phyloP scores from a whole-genome alignment of 2,888 invertebrate genomes.

The Himalopsyche tibetana region DNA sequence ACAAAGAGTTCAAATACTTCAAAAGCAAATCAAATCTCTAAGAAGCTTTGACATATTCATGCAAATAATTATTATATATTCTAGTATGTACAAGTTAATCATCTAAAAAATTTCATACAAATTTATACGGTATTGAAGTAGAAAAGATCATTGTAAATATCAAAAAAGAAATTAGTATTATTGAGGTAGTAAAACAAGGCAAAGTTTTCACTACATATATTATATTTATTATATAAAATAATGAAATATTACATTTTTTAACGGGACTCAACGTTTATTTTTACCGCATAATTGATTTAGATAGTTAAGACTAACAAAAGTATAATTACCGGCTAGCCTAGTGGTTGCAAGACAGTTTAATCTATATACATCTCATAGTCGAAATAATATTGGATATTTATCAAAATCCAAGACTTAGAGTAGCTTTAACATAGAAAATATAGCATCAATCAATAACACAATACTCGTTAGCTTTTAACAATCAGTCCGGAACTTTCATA shows the following conservation, averaged over 20 bases:
- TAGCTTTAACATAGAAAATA: slow-evolving; percentile 17
- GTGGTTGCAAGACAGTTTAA: slow-evolving; percentile 49
- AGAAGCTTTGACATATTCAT: slow-evolving; percentile 65
- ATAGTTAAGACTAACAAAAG: slow-evolving; percentile 44
- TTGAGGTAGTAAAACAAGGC: slow-evolving; percentile 23
- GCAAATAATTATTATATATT: slow-evolving; percentile 42
- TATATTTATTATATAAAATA: background rate
- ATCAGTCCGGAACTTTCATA: background rate
- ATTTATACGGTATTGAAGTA: slow-evolving; percentile 60
- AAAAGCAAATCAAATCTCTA: slow-evolving; percentile 65
- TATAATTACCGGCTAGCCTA: slow-evolving; percentile 31
- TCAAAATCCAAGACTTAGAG: slow-evolving; percentile 32
- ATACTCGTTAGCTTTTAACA: slow-evolving; percentile 31
- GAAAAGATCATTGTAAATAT: slow-evolving; percentile 59
- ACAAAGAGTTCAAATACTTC: background rate
- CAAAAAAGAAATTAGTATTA: slow-evolving; percentile 55
- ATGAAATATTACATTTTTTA: slow-evolving; percentile 50
- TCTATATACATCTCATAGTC: slow-evolving; percentile 58
- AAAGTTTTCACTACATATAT: slow-evolving; percentile 29
- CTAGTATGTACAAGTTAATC: slow-evolving; percentile 38
- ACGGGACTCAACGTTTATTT: slow-evolving; percentile 64
- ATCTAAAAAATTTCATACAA: slow-evolving; percentile 65
- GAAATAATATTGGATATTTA: slow-evolving; percentile 37
- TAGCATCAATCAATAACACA: slow-evolving; percentile 35
- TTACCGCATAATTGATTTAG: slow-evolving; percentile 60